Evolutionary conservation across 2,888 invertebrate genomes (phyloP), one percentile per base, ranked within the genome.

Genomic region (Cataglyphis rosenhaueri): DNA sequence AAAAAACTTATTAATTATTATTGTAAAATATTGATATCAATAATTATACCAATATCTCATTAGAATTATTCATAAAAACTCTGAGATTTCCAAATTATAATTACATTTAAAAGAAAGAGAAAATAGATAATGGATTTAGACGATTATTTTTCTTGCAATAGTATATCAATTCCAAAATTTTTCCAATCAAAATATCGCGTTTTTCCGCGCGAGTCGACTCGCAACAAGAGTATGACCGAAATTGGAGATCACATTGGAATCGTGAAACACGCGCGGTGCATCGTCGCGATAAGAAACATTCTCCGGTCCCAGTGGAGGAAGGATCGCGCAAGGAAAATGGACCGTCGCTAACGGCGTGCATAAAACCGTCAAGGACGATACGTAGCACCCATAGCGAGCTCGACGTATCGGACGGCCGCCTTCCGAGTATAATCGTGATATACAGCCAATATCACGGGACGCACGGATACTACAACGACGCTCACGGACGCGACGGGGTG

Each of bases 381-480:
- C 87, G 87, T 85, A 86, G 85, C 82, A 78, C 83, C 83, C 83
- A 85, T 85, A 82, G 86, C 71, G 85, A 81, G 57, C 38, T 76
- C 91, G 90, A 91, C 87, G 86, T 90, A 91, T 91, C 88, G 91
- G 88, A 85, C 88, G 75, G 82, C 86, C 88, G 81, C 87, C 89
- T 88, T 90, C 87, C 91, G 88, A 91, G 82, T 91, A 92, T 92
- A 92, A 92, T 92, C 92, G 91, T 92, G 91, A 92, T 92, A 91
- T 92, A 92, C 90, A 90, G 91, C 92, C 92, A 91, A 92, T 92
- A 92, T 92, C 91, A 91, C 84, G 85, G 84, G 85, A 85, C 87
- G 84, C 87, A 84, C 83, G 90, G 91, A 91, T 89, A 88, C 86
- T 84, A 85, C 85, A 86, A 86, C 90, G 88, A 86, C 85, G 88